Conservation (phyloP, 2,113 vertebrate species). For the Mus spicilegus region DNA sequence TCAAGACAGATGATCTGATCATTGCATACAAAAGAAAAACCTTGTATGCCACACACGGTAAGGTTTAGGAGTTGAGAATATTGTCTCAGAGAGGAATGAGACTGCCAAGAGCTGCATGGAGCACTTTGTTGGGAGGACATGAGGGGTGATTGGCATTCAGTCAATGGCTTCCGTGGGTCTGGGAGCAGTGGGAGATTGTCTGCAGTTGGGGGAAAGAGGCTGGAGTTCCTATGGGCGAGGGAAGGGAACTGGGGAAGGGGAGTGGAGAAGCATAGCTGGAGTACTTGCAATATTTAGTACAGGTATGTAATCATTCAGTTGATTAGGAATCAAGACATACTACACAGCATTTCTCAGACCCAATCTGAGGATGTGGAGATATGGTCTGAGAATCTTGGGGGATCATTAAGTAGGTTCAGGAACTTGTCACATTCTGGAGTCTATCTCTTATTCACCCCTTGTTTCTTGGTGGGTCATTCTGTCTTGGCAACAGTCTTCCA, state of each 20-base stretch:
- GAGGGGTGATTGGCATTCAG: too few species aligned
- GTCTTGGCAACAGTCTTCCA: neutral
- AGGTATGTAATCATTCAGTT: neutral
- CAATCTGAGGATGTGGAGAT: neutral
- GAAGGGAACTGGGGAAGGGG: neutral
- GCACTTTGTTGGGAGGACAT: too few species aligned
- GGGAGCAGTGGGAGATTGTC: too few species aligned
- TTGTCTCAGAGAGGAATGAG: neutral
- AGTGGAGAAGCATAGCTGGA: fast-evolving
- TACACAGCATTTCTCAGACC: neutral
- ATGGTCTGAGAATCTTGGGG: neutral
- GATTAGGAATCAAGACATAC: neutral
- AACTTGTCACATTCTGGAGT: neutral
- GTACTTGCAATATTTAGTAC: neutral
- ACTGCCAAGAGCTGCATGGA: neutral
- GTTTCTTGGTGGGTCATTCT: neutral
- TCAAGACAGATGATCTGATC: too few species aligned
- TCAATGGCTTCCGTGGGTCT: too few species aligned
- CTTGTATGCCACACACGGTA: too few species aligned
- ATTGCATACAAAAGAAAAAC: too few species aligned
- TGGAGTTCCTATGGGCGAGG: too few species aligned
- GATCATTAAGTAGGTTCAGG: neutral
- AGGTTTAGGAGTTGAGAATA: neutral
- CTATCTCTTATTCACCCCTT: too few species aligned
- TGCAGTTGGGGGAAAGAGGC: too few species aligned